These are phyloP conservation scores for Tetramorium simillimum DNA, from an alignment of 1,140 invertebrate genomes.

Conservation along the genomic window DNA sequence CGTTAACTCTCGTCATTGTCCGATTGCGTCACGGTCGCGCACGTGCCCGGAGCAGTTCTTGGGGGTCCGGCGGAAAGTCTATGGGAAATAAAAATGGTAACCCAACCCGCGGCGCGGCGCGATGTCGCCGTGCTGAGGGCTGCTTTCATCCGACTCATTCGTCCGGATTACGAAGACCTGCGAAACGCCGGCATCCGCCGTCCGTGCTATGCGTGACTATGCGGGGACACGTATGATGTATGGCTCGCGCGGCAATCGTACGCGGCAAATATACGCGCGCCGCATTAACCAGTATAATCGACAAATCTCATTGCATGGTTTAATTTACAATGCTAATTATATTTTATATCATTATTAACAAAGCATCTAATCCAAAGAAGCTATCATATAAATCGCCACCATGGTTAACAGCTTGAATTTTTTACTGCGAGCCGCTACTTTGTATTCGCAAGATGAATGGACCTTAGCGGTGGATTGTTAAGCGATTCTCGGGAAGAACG, in stretches of 20 bases:
- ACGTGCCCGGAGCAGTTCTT: conserved; percentile 56
- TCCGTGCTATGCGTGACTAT: conserved; percentile 43
- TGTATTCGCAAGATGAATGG: conserved; percentile 6
- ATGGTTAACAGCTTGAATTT: neutral
- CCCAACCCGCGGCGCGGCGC: neutral
- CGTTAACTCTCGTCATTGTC: conserved; percentile 49
- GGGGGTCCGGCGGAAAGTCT: neutral
- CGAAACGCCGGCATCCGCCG: conserved; percentile 20
- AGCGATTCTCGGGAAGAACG: neutral
- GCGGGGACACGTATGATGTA: conserved; percentile 19
- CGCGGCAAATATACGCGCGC: neutral
- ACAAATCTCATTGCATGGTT: neutral
- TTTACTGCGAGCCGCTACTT: neutral
- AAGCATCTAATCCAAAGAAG: neutral
- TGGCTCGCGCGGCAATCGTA: neutral
- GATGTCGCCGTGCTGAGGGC: neutral
- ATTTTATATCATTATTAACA: neutral
- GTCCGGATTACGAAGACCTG: conserved; percentile 29
- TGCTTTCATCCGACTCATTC: conserved; percentile 47
- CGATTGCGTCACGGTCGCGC: conserved; percentile 42
- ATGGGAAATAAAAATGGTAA: conserved; percentile 43
- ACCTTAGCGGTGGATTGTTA: neutral
- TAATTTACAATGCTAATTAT: neutral
- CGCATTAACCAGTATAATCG: neutral
- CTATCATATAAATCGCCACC: neutral